Base-by-base conservation (phyloP, 2,113 vertebrate species). In the Garra rufa region DNA sequence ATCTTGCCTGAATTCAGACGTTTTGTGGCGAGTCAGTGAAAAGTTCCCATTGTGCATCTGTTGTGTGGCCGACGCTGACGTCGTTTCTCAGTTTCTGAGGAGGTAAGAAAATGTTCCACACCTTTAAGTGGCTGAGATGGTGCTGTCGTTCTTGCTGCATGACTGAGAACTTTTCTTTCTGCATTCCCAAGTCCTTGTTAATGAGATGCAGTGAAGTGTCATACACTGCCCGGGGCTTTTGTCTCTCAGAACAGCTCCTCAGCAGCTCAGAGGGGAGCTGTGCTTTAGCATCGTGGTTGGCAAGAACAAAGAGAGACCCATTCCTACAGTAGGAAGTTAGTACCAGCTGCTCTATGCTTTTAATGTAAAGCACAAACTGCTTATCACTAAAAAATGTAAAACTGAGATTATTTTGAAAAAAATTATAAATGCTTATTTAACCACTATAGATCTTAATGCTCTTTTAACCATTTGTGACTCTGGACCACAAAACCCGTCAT, bases 171-270 rank as follows among this genome's bases (percentile, higher is more conserved):
- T 92, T 91, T 26, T 65, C 41, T 82, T 73, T 15, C 46, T 57
- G 77, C 48, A 24, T 34, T 77, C 86, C 67, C 59, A 74, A 88
- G 78, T 92, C 89, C 91, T 89, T 92, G 89, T 76, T 89, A 91
- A 91, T 92, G 69, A 89, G 81, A 93, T 86, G 91, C 91, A 89
- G 87, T 85, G 83, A 92, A 89, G 90, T 92, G 91, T 91, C 90
- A 90, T 91, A 90, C 80, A 87, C 73, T 76, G 90, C 89, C 92
- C 86, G 85, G 87, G 89, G 92, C 90, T 6, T 85, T 89, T 92
- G 59, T 91, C 78, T 85, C 87, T 75, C 89, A 84, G 85, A 76
- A 57, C 82, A 85, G 85, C 83, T 88, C 88, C 83, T 44, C 82
- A 84, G 82, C 88, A 89, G 90, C 91, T 92, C 89, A 89, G 86